Base-by-base conservation (phyloP, 2,888 invertebrate genomes). In the Drosophila percnosoma region DNA sequence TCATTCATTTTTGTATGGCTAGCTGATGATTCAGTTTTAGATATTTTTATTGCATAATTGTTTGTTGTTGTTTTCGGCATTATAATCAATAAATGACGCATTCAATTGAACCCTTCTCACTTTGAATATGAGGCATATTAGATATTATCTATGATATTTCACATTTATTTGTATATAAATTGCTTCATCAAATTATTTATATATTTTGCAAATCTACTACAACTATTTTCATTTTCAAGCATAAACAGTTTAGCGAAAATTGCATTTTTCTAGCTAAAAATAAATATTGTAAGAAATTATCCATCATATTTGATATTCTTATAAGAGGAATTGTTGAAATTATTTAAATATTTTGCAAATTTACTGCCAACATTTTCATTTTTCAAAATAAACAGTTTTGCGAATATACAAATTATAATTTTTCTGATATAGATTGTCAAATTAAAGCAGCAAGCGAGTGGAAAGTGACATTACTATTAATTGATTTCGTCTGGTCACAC, bases 21-120 rank as follows among this genome's bases (percentile, higher is more conserved):
- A 18, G 27, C 48, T 11, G 42, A 62, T 76, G 76, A 78, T 65
- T 76, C 73, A 73, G 52, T 45, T 77, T 53, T 48, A n/a, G 7
- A 55, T 10, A 21, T 21, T 62, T 34, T 38, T 36, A 45, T 38
- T 27, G 31, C 45, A 45, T 36, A 42, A 36, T 49, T 29, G 24
- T 38, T 55, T 49, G 24, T 49, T 57, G 24, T 57, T n/a, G 45
- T 53, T 74, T 63, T 48, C 52, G 45, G 21, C 51, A 21, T 74
- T 31, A 10, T 45, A 51, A 52, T 68, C 53, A 51, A 52, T 55
- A 64, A 62, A 49, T 68, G 58, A 58, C 45, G 60, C 52, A 53
- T 51, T 48, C 13, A 15, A 4, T 24, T 27, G 42, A 65, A 55
- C 40, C 27, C 1, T 8, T 21, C 27, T n/a, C 29, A 21, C 10